Evolutionary conservation across 2,113 vertebrate genomes (phyloP).

Genomic region (Platichthys stellatus): DNA sequence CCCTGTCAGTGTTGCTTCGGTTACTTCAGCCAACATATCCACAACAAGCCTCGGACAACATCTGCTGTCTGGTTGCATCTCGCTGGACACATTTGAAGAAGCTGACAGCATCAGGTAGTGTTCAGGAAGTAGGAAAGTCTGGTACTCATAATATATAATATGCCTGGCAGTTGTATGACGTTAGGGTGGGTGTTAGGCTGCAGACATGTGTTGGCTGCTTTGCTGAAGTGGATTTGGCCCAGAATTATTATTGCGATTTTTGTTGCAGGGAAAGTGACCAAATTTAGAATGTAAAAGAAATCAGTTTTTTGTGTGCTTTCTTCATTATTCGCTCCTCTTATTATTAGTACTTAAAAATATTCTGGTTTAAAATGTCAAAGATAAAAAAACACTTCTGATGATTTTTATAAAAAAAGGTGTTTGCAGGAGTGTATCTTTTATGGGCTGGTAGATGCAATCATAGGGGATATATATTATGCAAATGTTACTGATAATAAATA

Average conservation of each 20-base stretch:
- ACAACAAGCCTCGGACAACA: background rate
- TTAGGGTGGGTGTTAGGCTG: background rate
- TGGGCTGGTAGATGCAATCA: background rate
- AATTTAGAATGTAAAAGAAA: background rate
- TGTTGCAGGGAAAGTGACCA: background rate
- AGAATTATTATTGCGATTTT: background rate
- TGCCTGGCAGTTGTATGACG: background rate
- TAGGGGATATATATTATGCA: background rate
- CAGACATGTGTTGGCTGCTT: background rate
- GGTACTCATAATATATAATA: background rate
- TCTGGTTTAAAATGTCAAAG: background rate
- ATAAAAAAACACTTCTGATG: too few species aligned
- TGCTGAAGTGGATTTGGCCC: background rate
- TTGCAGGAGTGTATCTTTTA: background rate
- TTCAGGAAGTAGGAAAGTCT: background rate
- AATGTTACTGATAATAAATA: background rate
- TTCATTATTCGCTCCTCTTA: background rate
- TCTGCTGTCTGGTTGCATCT: background rate
- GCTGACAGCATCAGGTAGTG: background rate
- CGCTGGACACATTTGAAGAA: background rate
- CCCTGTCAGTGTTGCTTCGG: background rate
- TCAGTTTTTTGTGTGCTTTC: background rate
- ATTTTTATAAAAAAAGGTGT: background rate
- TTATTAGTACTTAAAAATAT: background rate
- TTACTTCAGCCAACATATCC: background rate